These are phyloP conservation scores for Lemur catta DNA, from an alignment of 2,797 vertebrate genomes.

Conservation along the genomic window DNA sequence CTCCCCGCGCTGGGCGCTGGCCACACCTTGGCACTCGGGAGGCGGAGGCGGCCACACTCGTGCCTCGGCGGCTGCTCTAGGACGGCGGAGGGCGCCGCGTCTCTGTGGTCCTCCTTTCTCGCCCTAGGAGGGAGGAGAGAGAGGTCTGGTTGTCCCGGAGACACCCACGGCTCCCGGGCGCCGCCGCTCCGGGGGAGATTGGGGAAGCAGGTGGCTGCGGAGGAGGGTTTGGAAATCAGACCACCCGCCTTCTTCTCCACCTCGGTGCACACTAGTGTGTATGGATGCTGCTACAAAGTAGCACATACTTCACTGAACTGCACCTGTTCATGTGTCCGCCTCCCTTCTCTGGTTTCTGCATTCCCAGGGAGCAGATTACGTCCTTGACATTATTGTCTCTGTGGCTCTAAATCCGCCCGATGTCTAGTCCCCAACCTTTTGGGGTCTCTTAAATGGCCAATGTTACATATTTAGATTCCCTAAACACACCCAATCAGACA, in stretches of 20 bases:
- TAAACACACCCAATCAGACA: too few species aligned
- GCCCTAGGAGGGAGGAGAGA: accelerated
- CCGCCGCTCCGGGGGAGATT: accelerated
- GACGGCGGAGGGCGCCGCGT: neutral
- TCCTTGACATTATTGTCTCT: too few species aligned
- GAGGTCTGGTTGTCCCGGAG: neutral
- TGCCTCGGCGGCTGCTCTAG: neutral
- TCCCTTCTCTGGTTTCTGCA: neutral
- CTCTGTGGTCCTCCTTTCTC: neutral
- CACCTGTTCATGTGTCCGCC: neutral
- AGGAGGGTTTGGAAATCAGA: neutral
- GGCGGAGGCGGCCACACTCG: accelerated
- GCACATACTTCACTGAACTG: neutral
- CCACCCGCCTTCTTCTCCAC: neutral
- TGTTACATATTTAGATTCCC: too few species aligned
- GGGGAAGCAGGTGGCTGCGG: accelerated
- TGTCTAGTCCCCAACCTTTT: too few species aligned
- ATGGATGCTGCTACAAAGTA: neutral
- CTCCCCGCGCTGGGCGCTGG: accelerated
- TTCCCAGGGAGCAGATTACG: too few species aligned
- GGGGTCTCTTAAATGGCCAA: too few species aligned
- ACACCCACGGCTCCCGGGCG: accelerated
- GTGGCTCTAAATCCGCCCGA: too few species aligned
- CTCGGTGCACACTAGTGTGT: neutral
- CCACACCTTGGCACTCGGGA: accelerated